Evolutionary conservation across 2,797 vertebrate genomes (phyloP).

Genomic region (Okamejei kenojei): DNA sequence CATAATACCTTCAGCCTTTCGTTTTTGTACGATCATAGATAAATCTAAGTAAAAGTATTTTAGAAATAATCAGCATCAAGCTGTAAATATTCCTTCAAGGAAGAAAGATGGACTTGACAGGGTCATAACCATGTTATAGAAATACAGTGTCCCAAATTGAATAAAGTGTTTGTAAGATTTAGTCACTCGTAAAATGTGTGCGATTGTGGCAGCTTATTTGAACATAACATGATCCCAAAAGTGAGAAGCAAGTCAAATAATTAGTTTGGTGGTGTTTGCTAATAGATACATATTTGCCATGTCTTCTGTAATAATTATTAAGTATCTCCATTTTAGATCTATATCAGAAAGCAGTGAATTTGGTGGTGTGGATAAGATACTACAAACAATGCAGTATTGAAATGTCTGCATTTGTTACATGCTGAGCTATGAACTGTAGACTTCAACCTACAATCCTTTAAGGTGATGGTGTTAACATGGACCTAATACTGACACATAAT

Average conservation of each 20-base stretch:
- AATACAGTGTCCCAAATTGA: neutral
- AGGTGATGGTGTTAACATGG: neutral
- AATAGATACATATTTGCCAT: too few relatives aligned
- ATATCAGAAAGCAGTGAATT: too few relatives aligned
- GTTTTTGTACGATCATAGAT: neutral
- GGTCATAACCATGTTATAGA: neutral
- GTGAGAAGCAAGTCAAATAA: too few relatives aligned
- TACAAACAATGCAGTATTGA: neutral
- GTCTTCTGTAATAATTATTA: too few relatives aligned
- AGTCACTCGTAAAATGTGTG: too few relatives aligned
- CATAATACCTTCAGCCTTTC: neutral
- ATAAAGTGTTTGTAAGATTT: too few relatives aligned
- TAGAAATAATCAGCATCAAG: neutral
- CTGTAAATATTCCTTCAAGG: neutral
- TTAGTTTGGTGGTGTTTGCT: too few relatives aligned
- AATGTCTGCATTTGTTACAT: neutral
- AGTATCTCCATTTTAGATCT: too few relatives aligned
- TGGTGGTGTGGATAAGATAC: neutral
- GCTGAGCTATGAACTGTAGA: neutral
- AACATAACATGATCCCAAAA: too few relatives aligned
- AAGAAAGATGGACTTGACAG: neutral
- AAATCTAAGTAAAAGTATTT: neutral
- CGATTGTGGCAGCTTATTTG: too few relatives aligned
- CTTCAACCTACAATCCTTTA: neutral
- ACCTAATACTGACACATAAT: neutral